Evolutionary conservation across 2,797 vertebrate genomes (phyloP).

Genomic region (Ibycter americanus): DNA sequence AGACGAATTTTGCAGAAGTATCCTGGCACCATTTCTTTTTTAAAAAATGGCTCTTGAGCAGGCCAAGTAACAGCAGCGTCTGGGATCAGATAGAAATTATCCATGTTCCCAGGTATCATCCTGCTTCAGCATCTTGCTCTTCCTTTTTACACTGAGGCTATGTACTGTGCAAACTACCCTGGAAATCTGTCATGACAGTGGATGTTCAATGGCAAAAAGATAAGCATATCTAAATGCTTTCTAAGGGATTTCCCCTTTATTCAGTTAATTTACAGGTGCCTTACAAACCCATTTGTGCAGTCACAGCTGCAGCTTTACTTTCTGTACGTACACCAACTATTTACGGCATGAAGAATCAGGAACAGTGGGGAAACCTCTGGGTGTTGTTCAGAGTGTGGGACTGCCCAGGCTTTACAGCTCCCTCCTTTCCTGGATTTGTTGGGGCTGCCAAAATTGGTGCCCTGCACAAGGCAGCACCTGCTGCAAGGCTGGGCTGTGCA

Average conservation of each 20-base stretch:
- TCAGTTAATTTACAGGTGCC: background rate
- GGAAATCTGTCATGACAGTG: background rate
- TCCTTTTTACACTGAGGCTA: background rate
- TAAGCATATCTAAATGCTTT: background rate
- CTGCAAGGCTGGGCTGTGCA: background rate
- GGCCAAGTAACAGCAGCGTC: fast-evolving
- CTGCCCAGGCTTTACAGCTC: background rate
- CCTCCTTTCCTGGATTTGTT: background rate
- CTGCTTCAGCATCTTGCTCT: background rate
- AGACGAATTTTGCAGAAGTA: background rate
- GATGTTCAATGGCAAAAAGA: background rate
- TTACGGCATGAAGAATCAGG: background rate
- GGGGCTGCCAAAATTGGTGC: background rate
- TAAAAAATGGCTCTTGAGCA: background rate
- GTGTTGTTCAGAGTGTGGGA: background rate
- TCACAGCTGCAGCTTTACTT: background rate
- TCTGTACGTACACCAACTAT: fast-evolving
- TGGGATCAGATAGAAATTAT: background rate
- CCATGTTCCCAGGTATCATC: background rate
- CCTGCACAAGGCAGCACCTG: background rate
- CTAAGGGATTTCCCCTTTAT: background rate
- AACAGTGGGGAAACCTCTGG: background rate
- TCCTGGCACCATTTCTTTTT: background rate
- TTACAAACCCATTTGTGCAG: background rate
- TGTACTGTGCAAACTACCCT: background rate